Evolutionary conservation across 2,113 vertebrate genomes (phyloP).

Genomic region (Helogale parvula): DNA sequence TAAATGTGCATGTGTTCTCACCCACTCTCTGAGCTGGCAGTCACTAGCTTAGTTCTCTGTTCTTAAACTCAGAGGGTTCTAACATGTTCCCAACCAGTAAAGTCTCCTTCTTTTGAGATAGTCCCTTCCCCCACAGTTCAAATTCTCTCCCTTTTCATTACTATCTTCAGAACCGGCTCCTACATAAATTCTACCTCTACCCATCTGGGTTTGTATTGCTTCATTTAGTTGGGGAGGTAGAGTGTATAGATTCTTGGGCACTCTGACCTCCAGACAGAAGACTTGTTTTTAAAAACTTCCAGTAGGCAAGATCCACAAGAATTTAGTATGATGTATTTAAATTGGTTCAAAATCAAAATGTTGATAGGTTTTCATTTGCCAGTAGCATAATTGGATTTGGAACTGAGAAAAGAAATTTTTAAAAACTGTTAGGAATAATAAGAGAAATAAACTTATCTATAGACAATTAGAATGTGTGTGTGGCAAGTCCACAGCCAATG

Average conservation of each 20-base stretch:
- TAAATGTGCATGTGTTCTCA: neutral
- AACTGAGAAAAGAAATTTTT: neutral
- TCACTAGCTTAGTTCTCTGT: neutral
- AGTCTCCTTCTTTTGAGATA: neutral
- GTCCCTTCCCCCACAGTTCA: neutral
- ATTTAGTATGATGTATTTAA: conserved; percentile 18
- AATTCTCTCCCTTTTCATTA: neutral
- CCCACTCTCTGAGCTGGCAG: neutral
- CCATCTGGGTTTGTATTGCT: neutral
- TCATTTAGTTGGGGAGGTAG: neutral
- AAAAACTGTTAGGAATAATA: neutral
- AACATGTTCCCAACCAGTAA: neutral
- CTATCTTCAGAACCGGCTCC: neutral
- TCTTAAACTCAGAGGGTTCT: neutral
- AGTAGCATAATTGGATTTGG: conserved; percentile 8
- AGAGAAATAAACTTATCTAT: neutral
- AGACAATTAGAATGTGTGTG: neutral
- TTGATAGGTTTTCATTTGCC: conserved; percentile 9
- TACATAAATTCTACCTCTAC: neutral
- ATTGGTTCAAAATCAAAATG: conserved; percentile 43
- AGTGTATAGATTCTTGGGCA: neutral
- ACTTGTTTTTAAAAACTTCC: neutral
- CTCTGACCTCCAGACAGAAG: neutral
- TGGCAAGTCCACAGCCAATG: conserved; percentile 1
- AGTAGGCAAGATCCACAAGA: neutral